Base-by-base conservation (phyloP, 2,797 vertebrate species). In the Margarornis squamiger region DNA sequence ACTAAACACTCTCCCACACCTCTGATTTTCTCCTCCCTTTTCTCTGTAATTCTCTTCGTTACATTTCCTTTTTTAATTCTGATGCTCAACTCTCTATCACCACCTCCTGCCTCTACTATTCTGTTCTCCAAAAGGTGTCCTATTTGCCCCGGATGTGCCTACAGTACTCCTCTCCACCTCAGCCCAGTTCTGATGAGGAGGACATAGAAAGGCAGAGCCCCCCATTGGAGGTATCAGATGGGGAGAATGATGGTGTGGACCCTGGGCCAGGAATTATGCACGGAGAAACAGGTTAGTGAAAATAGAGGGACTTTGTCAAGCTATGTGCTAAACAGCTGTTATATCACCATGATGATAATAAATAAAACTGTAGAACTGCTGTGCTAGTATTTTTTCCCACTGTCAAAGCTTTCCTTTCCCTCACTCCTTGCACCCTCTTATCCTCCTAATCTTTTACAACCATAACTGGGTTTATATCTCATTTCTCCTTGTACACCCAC, bases 181-280 rank as follows among this genome's bases (percentile, higher is more conserved):
- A 98, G 93, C 98, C 98, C 93, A 99, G 99, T 96, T 99, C 99
- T 5, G 99, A 99, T 11, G 99, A 99, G 46, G 99, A 99, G 75
- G 99, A 99, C 58, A 98, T 98, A 0, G 98, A 98, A 87, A 98
- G 98, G 87, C 98, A 98, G 76, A 99, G 99, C 71, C 99, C 99
- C 7, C 99, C 99, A 0, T 75, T 99, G 93, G 99, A 99, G 95
- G 99, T 99, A 57, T 99, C 99, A n/a, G 99, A 99, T 32, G 98
- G 98, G 45, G 99, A 99, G 82, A 98, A 97, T 2, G 98, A 99
- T 48, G 98, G 98, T 89, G 97, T 98, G 96, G 99, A 99, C 27
- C 98, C 98, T 6, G 97, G 97, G 51, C 96, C 98, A 62, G 99
- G 98, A 46, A 97, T 98, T 88, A 97, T 98, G 74, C 95, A 98